Evolutionary conservation across 2,888 invertebrate genomes (phyloP), one percentile per base, ranked within the genome.

Genomic region (Drosophila hamatofila): DNA sequence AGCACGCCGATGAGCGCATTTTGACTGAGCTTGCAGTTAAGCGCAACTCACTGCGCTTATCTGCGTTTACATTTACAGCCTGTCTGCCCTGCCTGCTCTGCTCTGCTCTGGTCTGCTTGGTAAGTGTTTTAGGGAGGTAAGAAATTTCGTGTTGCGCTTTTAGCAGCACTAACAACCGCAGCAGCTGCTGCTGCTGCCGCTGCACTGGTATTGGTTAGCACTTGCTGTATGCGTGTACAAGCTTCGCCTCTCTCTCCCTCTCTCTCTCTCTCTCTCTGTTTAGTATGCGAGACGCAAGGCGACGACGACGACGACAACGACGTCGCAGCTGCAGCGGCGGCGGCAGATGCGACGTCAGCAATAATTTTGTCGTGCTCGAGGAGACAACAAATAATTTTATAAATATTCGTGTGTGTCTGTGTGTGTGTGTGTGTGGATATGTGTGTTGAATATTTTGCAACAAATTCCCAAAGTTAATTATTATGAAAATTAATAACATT

Each of bases 261-360:
- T 16, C 44, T 51, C 48, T 27, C 61, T 27, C 52, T 11, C 30
- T 35, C 33, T 46, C 66, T 62, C 51, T 75, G 62, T 57, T 78
- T 76, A 65, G 61, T 79, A 65, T 77, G 75, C 79, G 70, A 62
- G 61, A n/a, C 71, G 75, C 30, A 42, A 49, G 41, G 51, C 75
- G 44, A 23, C 62, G 63, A 25, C 54, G 23, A n/a, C 16, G 46
- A 27, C 67, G 63, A 44, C 60, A 16, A 46, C 49, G 49, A 21
- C 78, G 49, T 55, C 64, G 64, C 48, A 18, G 48, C 30, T 30
- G 48, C 74, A 41, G 69, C 59, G 51, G 59, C 75, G 25, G 68
- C 64, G 62, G 68, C 81, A 73, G 77, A 72, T 68, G 80, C 83
- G 82, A 84, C 84, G 84, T 82, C 81, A 82, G 81, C 78, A 78